phyloP scores from a whole-genome alignment of 2,113 vertebrate genomes.

The Anas platyrhynchos region DNA sequence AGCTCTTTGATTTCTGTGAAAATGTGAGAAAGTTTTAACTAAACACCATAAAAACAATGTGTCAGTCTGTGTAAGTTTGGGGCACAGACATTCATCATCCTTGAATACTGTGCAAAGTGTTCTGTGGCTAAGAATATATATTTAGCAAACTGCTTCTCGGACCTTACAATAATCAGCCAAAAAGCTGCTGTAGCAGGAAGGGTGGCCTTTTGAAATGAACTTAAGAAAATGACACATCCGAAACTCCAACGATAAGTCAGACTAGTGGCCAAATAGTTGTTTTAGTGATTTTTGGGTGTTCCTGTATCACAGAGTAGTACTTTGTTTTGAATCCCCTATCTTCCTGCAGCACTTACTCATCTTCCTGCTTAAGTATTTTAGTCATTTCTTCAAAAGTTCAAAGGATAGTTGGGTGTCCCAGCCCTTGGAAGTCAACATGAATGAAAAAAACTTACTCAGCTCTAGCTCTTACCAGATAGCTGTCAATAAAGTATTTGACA shows the following conservation, averaged over 20 bases:
- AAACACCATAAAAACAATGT: background rate
- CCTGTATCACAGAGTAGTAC: background rate
- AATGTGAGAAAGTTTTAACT: conserved; percentile 1
- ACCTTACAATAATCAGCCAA: conserved; percentile 15
- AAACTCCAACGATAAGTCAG: conserved; percentile 21
- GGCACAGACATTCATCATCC: background rate
- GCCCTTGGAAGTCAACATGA: conserved; percentile 20
- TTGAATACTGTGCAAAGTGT: background rate
- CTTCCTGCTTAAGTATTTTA: conserved; percentile 39
- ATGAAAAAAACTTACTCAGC: background rate
- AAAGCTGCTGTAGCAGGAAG: conserved; percentile 25
- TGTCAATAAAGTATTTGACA: background rate
- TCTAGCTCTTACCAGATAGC: background rate
- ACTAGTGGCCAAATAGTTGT: conserved; percentile 7
- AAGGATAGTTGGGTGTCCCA: background rate
- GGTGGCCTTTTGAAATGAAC: conserved; percentile 32
- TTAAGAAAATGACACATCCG: conserved; percentile 5
- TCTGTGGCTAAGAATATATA: background rate
- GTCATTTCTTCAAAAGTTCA: conserved; percentile 13
- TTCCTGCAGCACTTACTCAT: conserved; percentile 51
- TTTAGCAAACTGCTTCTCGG: conserved; percentile 34
- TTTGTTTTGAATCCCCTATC: conserved; percentile 22
- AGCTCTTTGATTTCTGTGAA: conserved; percentile 89
- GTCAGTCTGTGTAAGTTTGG: background rate
- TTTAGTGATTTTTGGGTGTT: conserved; percentile 41